phyloP scores from a whole-genome alignment of 2,113 vertebrate genomes.

The Misgurnus mizolepis region DNA sequence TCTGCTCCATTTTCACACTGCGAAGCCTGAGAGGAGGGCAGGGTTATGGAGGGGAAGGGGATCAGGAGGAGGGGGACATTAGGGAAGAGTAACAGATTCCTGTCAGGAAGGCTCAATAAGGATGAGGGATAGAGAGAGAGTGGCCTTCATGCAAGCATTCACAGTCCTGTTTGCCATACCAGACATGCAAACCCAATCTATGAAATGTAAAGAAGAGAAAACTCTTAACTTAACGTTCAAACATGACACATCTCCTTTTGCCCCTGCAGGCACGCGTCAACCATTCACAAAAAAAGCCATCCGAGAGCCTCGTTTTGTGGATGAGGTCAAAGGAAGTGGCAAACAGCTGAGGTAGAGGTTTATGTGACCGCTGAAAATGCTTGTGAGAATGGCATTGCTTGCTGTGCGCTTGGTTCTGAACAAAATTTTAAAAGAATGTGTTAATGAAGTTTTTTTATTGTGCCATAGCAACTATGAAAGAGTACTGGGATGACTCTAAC shows the following conservation, averaged over 20 bases:
- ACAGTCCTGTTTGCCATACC: slow-evolving; percentile 53
- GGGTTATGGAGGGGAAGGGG: slow-evolving; percentile 31
- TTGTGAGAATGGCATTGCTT: slow-evolving; percentile 41
- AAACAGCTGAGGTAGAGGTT: slow-evolving; percentile 43
- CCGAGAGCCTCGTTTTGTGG: slow-evolving; percentile 43
- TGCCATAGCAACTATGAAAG: slow-evolving; percentile 41
- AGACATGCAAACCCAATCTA: slow-evolving; percentile 60
- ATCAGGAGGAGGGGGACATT: slow-evolving; percentile 30
- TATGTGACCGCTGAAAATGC: slow-evolving; percentile 44
- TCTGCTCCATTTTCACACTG: slow-evolving; percentile 90
- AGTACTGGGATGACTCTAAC: slow-evolving; percentile 45
- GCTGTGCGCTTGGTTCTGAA: slow-evolving; percentile 46
- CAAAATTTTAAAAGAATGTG: slow-evolving; percentile 45
- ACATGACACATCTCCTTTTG: slow-evolving; percentile 42
- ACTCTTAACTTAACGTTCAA: slow-evolving; percentile 42
- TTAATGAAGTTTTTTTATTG: slow-evolving; percentile 32
- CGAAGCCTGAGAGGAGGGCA: slow-evolving; percentile 76
- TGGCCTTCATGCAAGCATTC: slow-evolving; percentile 58
- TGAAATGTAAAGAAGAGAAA: slow-evolving; percentile 44
- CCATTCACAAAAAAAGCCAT: slow-evolving; percentile 47
- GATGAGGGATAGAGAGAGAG: slow-evolving; percentile 37
- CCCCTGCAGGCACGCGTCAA: slow-evolving; percentile 44
- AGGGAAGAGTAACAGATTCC: slow-evolving; percentile 38
- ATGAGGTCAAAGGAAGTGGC: slow-evolving; percentile 46
- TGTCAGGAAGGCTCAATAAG: slow-evolving; percentile 40